Base-by-base conservation (phyloP, 2,797 vertebrate species). In the Centropyge bicolor region DNA sequence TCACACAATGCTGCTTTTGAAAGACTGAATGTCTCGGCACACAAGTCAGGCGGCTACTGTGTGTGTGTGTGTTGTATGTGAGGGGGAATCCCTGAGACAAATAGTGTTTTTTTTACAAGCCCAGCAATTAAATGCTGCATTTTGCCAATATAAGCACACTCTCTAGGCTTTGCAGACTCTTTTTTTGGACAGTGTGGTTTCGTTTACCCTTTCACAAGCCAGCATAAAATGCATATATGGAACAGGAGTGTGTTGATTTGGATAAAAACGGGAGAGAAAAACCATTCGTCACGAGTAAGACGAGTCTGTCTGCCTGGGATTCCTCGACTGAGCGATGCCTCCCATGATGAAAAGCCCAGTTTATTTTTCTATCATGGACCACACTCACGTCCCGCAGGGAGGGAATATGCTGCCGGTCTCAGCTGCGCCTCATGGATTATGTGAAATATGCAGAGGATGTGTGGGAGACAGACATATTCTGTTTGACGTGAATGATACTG, bases 1-100 rank as follows among this genome's bases (percentile, higher is more conserved):
- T 93, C 86, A 89, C 89, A 96, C 94, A 95, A 95, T 94, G 87
- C 91, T 75, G 91, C 89, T 93, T 94, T 93, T 93, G 73, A 94
- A 93, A 86, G 87, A 76, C 91, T 70, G 90, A 93, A 93, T 84
- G 91, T 89, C 90, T 93, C 77, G 55, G 55, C 62, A 61, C 70
- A 85, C 52, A 63, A 87, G 56, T 68, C 56, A 60, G 78, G 24
- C 74, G 70, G 70, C 74, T 55, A 62, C 63, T 71, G 24, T 80
- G 52, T 57, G 36, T 64, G 56, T 75, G 41, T 66, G 77, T 55
- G 35, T 35, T 40, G 75, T 79, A 54, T 24, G 46, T 76, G 49
- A 73, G 65, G 87, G 88, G 90, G 86, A 93, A 91, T 93, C 89
- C 90, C 91, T 86, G 83, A 80, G 57, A 88, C 77, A 84, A 90